A percentile compares a stretch with the other conserved stretches of the same genome.
Conservation (phyloP, 1,140 invertebrate genomes). For the Trichoplusia ni region DNA sequence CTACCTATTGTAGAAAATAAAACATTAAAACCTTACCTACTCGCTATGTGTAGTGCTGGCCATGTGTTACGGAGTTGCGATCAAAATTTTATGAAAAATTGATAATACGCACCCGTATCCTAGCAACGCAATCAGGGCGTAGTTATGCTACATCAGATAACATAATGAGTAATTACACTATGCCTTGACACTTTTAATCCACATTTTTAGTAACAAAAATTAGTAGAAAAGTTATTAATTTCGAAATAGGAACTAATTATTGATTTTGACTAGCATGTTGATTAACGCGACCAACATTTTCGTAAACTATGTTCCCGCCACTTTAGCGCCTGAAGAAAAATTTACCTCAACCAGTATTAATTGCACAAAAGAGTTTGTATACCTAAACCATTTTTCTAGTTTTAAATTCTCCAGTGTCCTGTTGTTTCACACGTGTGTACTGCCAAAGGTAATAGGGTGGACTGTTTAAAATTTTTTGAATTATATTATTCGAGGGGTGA, state of each 20-base stretch:
- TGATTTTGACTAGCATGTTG: not conserved
- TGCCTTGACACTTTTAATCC: not conserved
- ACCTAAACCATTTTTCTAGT: not conserved
- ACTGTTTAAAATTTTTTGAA: slow-evolving; percentile 40
- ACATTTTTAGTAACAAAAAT: not conserved
- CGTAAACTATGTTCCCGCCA: not conserved
- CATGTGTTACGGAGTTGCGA: slow-evolving; percentile 3
- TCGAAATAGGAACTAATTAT: not conserved
- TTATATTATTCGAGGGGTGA: slow-evolving; percentile 19
- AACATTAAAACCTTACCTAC: slow-evolving; percentile 33
- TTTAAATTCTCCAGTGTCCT: not conserved
- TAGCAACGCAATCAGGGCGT: slow-evolving; percentile 61
- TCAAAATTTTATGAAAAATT: slow-evolving; percentile 35
- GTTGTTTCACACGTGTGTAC: slow-evolving; percentile 15
- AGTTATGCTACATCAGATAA: slow-evolving; percentile 4
- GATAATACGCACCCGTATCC: slow-evolving; percentile 48
- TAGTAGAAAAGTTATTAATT: too few relatives aligned
- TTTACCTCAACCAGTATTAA: slow-evolving; percentile 2
- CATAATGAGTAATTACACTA: not conserved
- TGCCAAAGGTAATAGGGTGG: not conserved
- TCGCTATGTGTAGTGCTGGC: not conserved
- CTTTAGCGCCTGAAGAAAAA: not conserved
- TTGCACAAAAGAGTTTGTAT: not conserved
- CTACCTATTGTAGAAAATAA: not conserved
- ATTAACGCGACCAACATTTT: not conserved